These are phyloP conservation scores for Diadophis punctatus DNA, from an alignment of 2,113 vertebrate genomes.

Conservation along the genomic window DNA sequence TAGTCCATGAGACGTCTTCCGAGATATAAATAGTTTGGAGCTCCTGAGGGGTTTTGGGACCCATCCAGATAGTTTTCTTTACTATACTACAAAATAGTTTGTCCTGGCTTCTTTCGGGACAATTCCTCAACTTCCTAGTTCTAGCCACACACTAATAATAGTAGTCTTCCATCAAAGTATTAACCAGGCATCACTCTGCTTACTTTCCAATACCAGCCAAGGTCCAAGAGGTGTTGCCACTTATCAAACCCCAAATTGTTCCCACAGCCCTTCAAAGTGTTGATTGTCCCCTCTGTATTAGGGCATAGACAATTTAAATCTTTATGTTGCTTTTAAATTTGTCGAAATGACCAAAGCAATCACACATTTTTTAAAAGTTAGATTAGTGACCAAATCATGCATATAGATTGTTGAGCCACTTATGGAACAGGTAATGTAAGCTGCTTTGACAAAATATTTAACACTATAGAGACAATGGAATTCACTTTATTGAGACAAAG, in stretches of 20 bases:
- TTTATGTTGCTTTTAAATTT: background rate
- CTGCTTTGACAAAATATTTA: background rate
- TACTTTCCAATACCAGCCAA: background rate
- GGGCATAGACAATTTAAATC: background rate
- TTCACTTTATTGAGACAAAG: too few relatives aligned
- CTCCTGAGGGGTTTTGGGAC: background rate
- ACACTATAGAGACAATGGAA: too few relatives aligned
- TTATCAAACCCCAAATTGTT: background rate
- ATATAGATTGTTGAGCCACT: background rate
- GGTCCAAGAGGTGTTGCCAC: background rate
- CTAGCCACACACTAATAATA: background rate
- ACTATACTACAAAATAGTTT: background rate
- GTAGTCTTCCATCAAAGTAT: background rate
- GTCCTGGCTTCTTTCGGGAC: background rate
- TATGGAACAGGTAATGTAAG: background rate
- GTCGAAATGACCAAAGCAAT: background rate
- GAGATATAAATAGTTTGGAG: too few relatives aligned
- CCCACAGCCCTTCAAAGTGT: background rate
- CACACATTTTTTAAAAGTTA: background rate
- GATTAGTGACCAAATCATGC: background rate
- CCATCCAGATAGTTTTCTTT: background rate
- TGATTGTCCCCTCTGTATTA: background rate
- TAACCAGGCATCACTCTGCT: background rate
- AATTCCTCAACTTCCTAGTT: background rate
- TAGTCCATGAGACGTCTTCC: too few relatives aligned